Conservation (phyloP, 2,797 vertebrate species). For the Epinephelus awoara region DNA sequence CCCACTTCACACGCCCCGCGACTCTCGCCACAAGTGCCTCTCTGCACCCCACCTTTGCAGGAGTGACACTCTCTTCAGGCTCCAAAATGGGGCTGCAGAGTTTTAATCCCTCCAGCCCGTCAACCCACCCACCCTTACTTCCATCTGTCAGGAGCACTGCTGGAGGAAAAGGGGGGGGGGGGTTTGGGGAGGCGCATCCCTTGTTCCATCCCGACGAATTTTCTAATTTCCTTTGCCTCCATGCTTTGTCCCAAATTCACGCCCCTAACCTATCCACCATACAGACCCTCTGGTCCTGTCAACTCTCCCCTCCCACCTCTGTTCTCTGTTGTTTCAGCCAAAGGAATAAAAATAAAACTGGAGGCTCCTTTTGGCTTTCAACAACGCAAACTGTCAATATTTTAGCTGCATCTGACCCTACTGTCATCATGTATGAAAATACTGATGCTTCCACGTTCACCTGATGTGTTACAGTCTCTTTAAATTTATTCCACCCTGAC, state of each 20-base stretch:
- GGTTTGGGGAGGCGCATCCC: constrained; percentile 75
- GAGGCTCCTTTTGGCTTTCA: constrained; percentile 36
- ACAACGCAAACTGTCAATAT: constrained; percentile 36
- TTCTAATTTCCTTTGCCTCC: constrained; percentile 88
- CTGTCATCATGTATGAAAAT: constrained; percentile 40
- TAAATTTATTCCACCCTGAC: constrained; percentile 62
- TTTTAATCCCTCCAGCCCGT: constrained; percentile 83
- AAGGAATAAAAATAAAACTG: constrained; percentile 47
- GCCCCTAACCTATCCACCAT: constrained; percentile 83
- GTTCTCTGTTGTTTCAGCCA: constrained; percentile 57
- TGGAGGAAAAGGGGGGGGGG: constrained; percentile 67
- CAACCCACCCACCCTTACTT: constrained; percentile 79
- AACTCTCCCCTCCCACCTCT: constrained; percentile 42
- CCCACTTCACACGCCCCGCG: constrained; percentile 65
- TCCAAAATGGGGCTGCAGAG: constrained; percentile 77
- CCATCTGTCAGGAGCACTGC: constrained; percentile 87
- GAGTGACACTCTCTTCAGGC: constrained; percentile 75
- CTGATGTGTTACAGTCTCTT: constrained; percentile 52
- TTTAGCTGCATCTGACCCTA: constrained; percentile 41
- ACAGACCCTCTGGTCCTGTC: constrained; percentile 63
- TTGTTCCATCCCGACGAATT: constrained; percentile 86
- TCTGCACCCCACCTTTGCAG: constrained; percentile 71
- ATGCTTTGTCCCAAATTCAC: constrained; percentile 86
- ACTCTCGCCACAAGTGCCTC: constrained; percentile 78
- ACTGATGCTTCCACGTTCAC: constrained; percentile 35